Evolutionary conservation across 1,140 invertebrate species (phyloP).

Genomic region (Caenorhabditis inopinata): DNA sequence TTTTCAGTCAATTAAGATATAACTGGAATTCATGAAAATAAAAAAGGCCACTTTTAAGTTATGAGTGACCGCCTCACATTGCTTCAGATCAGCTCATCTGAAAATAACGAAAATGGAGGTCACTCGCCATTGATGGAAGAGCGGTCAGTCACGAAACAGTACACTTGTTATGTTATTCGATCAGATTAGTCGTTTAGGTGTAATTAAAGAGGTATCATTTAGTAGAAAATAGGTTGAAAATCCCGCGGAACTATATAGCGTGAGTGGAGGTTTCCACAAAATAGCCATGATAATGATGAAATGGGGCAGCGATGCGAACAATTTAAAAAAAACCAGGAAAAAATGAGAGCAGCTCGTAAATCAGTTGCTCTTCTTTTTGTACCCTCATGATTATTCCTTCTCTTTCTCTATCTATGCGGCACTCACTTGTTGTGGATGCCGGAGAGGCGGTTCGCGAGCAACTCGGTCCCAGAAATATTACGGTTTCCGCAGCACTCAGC

Average conservation of each 20-base stretch:
- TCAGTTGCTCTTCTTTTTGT: conserved; percentile 18
- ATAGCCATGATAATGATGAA: conserved; percentile 14
- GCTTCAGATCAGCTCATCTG: no score
- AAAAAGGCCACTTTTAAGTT: no score
- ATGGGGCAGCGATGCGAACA: not conserved
- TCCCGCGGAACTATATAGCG: conserved; percentile 4
- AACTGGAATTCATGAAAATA: no score
- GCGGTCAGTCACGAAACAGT: no score
- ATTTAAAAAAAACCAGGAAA: not conserved
- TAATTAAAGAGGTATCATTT: no score
- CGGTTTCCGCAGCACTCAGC: conserved; percentile 40
- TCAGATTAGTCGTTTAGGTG: no score
- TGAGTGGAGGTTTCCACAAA: conserved; percentile 11
- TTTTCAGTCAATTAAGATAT: no score
- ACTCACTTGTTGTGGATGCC: conserved; percentile 28
- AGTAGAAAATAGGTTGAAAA: no score
- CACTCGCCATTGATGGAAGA: no score
- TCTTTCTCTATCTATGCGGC: not conserved
- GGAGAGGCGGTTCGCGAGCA: not conserved
- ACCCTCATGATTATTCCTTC: not conserved
- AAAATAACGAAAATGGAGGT: no score
- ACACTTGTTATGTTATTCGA: no score
- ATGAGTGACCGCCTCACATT: no score
- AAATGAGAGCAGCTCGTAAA: conserved; percentile 26
- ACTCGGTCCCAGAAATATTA: conserved; percentile 38